These are phyloP conservation scores for Platycheirus rosarum DNA, from an alignment of 2,888 invertebrate species.

Conservation along the genomic window DNA sequence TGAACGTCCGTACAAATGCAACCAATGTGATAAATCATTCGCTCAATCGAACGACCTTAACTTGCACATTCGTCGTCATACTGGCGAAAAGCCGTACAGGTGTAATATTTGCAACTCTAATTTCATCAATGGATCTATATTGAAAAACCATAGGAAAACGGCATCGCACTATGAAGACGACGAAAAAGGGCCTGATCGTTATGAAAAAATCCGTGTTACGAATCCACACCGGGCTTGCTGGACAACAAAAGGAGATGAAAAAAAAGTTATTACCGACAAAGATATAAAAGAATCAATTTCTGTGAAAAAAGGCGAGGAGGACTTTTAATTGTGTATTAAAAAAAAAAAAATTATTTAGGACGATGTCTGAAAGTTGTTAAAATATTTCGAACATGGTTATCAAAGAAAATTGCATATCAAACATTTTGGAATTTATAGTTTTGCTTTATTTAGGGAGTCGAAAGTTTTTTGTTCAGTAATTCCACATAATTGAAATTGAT, in stretches of 20 bases:
- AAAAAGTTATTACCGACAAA: slow-evolving; percentile 13
- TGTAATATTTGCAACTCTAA: slow-evolving; percentile 87
- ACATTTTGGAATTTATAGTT: no score
- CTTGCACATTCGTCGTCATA: slow-evolving; percentile 88
- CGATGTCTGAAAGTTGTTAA: no score
- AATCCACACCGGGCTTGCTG: slow-evolving; percentile 67
- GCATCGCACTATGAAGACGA: slow-evolving; percentile 84
- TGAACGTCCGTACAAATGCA: slow-evolving; percentile 85
- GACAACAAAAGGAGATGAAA: slow-evolving; percentile 45
- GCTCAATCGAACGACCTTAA: slow-evolving; percentile 89
- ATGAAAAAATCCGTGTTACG: slow-evolving; percentile 78
- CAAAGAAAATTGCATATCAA: no score
- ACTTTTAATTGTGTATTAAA: neutral
- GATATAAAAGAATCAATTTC: slow-evolving; percentile 11
- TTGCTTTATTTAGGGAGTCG: no score
- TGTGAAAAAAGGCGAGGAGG: neutral
- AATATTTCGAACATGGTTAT: no score
- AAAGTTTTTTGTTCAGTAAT: no score
- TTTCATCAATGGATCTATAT: slow-evolving; percentile 86
- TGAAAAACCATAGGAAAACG: slow-evolving; percentile 86
- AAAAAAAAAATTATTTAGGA: neutral
- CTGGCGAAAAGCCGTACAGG: slow-evolving; percentile 86
- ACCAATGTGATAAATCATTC: slow-evolving; percentile 83
- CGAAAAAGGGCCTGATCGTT: slow-evolving; percentile 76
- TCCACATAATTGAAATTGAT: no score